Evolutionary conservation across 2,888 invertebrate species (phyloP), one percentile per base, ranked within the genome.

Genomic region (Xestia c-nigrum): DNA sequence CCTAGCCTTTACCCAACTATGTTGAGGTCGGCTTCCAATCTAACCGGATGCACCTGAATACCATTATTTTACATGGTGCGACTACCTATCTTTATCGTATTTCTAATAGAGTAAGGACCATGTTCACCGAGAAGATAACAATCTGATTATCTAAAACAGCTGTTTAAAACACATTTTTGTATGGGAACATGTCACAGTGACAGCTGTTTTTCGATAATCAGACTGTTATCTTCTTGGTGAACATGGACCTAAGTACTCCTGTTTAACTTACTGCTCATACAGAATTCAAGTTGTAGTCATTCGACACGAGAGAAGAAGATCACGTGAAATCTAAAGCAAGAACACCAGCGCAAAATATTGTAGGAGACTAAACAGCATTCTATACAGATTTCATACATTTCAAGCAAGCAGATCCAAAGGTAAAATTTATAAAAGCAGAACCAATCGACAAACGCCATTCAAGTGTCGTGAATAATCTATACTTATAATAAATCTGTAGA

Each of bases 381-480:
- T 5, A 59, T 6, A 61, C 6, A 71, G 31, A 10, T 14, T 59
- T 24, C 10, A 19, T 67, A 63, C 31, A 31, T 47, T 16, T 40
- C 16, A 75, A 69, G 24, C 14, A 52, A 55, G 21, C 59, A 57
- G 43, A 19, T 65, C 46, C 70, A 57, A 76, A 88, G 71, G 77
- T 59, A 76, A 81, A 80, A 80, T 78, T 70, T 76, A 85, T 73
- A 82, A 77, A 77, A 85, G 61, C 65, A 47, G 43, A 81, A 78
- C 61, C 84, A 85, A 89, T 90, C 88, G 84, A 84, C 84, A 86
- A 69, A 86, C 80, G 87, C 87, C 87, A 87, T 87, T 90, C 89
- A 88, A 76, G 74, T 78, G 74, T 69, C 84, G 74, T 91, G 93
- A 94, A 89, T 91, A 92, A 94, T n/a, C n/a, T n/a, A n/a, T n/a